A percentile compares a stretch with the other conserved stretches of the same genome.
These are phyloP conservation scores for Poeciliopsis paucimaculata DNA, from an alignment of 2,797 vertebrate genomes.

Conservation along the genomic window DNA sequence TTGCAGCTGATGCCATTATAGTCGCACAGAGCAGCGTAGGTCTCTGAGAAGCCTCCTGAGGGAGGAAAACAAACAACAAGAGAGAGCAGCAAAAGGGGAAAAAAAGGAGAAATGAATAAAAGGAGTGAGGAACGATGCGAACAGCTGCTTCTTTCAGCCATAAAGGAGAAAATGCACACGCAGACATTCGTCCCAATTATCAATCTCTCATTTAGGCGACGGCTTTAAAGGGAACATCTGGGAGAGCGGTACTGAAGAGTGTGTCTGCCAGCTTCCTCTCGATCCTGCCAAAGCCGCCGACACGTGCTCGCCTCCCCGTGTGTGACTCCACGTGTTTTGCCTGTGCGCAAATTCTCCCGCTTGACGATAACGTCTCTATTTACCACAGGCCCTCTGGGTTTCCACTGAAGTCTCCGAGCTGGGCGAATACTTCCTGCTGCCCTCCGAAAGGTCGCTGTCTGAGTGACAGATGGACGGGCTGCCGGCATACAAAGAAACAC, in stretches of 20 bases:
- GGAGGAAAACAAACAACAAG: conserved; percentile 24
- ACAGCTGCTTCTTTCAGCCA: conserved; percentile 65
- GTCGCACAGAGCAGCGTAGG: conserved; percentile 91
- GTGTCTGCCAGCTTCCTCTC: conserved; percentile 45
- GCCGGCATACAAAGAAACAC: conserved; percentile 42
- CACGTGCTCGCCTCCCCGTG: conserved; percentile 9
- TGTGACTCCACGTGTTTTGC: conserved; percentile 1
- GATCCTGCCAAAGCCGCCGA: conserved; percentile 28
- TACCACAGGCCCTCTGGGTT: conserved; percentile 90
- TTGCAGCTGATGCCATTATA: conserved; percentile 92
- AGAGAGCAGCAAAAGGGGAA: background rate
- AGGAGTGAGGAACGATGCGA: conserved; percentile 48
- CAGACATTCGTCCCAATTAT: conserved; percentile 53
- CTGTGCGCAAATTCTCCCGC: conserved; percentile 40
- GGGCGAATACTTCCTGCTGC: conserved; percentile 88
- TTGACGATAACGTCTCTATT: conserved; percentile 58
- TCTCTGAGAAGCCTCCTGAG: conserved; percentile 92
- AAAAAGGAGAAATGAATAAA: conserved; percentile 13
- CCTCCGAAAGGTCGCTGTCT: conserved; percentile 88
- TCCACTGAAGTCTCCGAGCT: conserved; percentile 90
- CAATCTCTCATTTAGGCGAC: conserved; percentile 52
- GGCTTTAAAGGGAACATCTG: conserved; percentile 64
- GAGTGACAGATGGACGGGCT: conserved; percentile 88
- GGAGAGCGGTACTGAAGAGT: conserved; percentile 34
- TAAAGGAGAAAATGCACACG: conserved; percentile 28